A percentile compares a stretch with the other conserved stretches of the same genome.
These are phyloP conservation scores for Galerucella calmariensis DNA, from an alignment of 2,888 invertebrate genomes.

Conservation along the genomic window DNA sequence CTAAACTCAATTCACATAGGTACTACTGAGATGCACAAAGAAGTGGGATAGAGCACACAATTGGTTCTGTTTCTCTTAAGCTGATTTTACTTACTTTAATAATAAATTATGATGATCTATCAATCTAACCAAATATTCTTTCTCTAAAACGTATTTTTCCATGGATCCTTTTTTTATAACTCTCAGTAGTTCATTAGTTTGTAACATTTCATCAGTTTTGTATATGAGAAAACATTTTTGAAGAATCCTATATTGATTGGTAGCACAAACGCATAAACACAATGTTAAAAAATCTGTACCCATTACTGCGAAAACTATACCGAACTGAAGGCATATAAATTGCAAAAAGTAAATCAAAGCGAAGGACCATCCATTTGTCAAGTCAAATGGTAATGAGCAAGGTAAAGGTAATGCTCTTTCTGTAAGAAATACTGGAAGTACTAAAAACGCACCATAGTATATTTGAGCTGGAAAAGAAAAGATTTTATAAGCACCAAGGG, in stretches of 20 bases:
- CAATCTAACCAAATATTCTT: constrained; percentile 20
- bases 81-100: background rate
- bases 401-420: constrained; percentile 15
- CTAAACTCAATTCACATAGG: no score
- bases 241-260: constrained; percentile 18
- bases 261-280: background rate
- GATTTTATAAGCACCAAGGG: background rate
- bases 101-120: constrained; percentile 10
- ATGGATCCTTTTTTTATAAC: background rate
- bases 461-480: background rate
- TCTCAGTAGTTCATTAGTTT: constrained; percentile 9
- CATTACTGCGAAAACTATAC: background rate
- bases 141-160: background rate
- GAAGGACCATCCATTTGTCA: background rate
- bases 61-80: no score
- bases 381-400: constrained; percentile 1
- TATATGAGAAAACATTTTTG: constrained; percentile 18
- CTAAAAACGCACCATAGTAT: background rate
- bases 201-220: constrained; percentile 11
- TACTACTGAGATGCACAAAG: no score
- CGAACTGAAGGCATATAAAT: background rate
- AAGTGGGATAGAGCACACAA: no score
- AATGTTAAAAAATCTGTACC: constrained; percentile 4
- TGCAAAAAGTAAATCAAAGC: constrained; percentile 2
- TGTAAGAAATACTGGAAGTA: background rate